Evolutionary conservation across 1,140 invertebrate species (phyloP).

Genomic region (Forficula auricularia): DNA sequence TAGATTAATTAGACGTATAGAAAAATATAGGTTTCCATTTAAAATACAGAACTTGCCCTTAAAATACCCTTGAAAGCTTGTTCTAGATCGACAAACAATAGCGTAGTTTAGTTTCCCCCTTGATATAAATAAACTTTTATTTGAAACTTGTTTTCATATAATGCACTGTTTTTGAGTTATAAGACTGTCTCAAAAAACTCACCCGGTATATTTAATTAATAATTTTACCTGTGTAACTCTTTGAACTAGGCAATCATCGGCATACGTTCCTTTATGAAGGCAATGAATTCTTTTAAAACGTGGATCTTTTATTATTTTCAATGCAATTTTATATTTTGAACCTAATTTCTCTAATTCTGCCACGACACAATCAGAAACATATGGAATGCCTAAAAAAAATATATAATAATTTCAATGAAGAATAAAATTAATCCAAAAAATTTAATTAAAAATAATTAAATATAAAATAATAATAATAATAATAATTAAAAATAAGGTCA

Average conservation of each 20-base stretch:
- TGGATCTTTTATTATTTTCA: constrained; percentile 90
- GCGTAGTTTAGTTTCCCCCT: too few species aligned
- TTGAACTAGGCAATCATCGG: constrained; percentile 96
- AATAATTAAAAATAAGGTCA: not conserved
- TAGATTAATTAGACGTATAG: too few species aligned
- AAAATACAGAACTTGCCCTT: too few species aligned
- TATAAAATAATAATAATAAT: not conserved
- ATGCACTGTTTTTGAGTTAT: too few species aligned
- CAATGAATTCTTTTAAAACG: constrained; percentile 85
- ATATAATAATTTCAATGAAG: not conserved
- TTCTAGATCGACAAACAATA: too few species aligned
- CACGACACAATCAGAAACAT: constrained; percentile 95
- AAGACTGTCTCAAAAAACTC: too few species aligned
- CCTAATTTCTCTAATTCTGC: constrained; percentile 98
- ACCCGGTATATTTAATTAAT: too few species aligned
- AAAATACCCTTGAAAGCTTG: too few species aligned
- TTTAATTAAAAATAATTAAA: constrained; percentile 5
- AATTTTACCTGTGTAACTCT: constrained; percentile 76
- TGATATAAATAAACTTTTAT: too few species aligned
- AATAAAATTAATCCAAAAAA: not conserved
- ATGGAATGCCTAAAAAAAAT: constrained; percentile 56
- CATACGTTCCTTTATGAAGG: constrained; percentile 95
- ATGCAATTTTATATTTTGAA: constrained; percentile 82
- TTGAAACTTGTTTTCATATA: too few species aligned
- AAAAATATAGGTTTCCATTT: too few species aligned